Evolutionary conservation across 2,888 invertebrate species (phyloP), one percentile per base, ranked within the genome.

Genomic region (Loripinus fragilis): DNA sequence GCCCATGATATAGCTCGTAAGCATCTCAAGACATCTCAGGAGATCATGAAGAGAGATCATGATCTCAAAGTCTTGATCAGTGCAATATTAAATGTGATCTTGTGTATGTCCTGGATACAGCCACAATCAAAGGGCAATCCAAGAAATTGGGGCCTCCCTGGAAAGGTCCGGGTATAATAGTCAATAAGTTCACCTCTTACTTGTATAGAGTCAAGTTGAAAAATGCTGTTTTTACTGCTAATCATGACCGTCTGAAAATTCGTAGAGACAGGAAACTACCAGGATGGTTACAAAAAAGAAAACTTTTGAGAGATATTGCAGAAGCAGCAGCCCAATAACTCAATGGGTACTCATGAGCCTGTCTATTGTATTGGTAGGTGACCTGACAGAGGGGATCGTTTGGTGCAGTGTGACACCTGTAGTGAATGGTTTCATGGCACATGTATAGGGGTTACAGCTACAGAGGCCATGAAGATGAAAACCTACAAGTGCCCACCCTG

Each of bases 1-100:
- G 41, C 71, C 38, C 71, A 71, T 64, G 42, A 55, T 1, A 45
- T 25, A n/a, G 71, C 71, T 20, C 30, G 71, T 7, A 55, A 33
- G 2, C 33, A 17, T 15, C 64, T 64, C 5, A 71, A 60, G 38
- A n/a, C 41, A 15, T 25, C 38, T 15, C 20, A 38, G n/a, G 48
- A 73, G 42, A 42, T 17, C 30, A 48, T 28, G 30, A 65, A 72
- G 38, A 38, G 55, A n/a, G 55, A 71, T 28, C 64, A 71, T 41
- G 60, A 71, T n/a, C 41, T 71, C 7, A 60, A 64, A 42, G 1
- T 71, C 38, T 55, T 25, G 12, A 41, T 23, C 8, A 12, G 30
- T 0, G 45, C 28, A 12, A 45, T 45, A 28, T 45, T 12, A 25
- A 17, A 17, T 45, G 25, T 68, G 45, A 23, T 2, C 45, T n/a